Evolutionary conservation across 2,113 vertebrate species (phyloP).

Genomic region (Ibidorhyncha struthersii): DNA sequence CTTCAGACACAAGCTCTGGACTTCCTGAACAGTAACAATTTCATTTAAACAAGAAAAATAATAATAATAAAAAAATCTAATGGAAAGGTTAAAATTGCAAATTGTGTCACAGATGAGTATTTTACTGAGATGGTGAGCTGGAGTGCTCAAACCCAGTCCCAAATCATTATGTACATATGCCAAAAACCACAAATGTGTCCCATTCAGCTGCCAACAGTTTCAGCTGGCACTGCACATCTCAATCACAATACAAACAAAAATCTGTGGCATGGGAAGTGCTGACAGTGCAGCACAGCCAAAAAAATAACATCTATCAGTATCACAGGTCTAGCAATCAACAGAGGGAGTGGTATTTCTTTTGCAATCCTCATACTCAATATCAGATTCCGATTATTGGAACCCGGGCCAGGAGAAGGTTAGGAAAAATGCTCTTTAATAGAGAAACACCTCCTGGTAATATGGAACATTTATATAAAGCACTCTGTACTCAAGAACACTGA

Average conservation of each 20-base stretch:
- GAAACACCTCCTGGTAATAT: neutral
- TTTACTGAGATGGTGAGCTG: neutral
- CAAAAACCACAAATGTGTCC: neutral
- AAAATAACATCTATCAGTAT: neutral
- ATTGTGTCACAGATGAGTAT: neutral
- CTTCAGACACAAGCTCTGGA: neutral
- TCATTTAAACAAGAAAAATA: neutral
- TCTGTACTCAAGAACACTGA: neutral
- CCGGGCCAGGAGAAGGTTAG: neutral
- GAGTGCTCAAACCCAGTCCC: neutral
- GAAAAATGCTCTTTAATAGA: neutral
- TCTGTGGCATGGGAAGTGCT: neutral
- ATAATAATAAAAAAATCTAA: neutral
- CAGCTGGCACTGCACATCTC: constrained; percentile 10
- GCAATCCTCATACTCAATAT: neutral
- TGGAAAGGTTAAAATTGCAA: neutral
- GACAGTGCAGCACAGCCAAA: neutral
- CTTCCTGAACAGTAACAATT: neutral
- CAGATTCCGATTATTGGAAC: neutral
- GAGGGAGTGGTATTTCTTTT: neutral
- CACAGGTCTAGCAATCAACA: neutral
- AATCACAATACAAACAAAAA: neutral
- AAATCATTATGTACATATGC: neutral
- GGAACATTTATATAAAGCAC: neutral
- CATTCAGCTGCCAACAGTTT: neutral